phyloP scores from a whole-genome alignment of 2,797 vertebrate species.

The Danio tinwini region DNA sequence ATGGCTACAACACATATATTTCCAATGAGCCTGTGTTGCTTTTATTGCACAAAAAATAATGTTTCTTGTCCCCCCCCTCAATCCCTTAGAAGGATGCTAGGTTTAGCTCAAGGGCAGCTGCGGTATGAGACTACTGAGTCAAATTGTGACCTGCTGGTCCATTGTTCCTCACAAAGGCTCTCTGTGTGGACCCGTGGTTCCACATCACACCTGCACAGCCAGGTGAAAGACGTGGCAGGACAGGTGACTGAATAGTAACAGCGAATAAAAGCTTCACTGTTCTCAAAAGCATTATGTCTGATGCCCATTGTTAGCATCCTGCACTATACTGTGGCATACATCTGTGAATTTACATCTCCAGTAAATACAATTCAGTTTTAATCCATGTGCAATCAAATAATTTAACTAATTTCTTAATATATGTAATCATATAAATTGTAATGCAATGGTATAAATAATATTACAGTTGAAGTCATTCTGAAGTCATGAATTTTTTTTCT shows the following conservation, averaged over 20 bases:
- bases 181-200: slow-evolving; percentile 54
- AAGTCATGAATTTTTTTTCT: too few species aligned
- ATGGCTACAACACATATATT: too few species aligned
- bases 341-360: background rate
- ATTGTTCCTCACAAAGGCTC: slow-evolving; percentile 57
- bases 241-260: slow-evolving; percentile 35
- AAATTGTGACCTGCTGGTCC: slow-evolving; percentile 50
- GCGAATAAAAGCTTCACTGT: slow-evolving; percentile 54
- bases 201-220: slow-evolving; percentile 57
- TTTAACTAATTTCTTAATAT: too few species aligned
- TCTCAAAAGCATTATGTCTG: slow-evolving; percentile 39
- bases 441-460: too few species aligned
- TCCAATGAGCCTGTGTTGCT: too few species aligned
- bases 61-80: background rate
- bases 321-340: slow-evolving; percentile 10
- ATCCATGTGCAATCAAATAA: too few species aligned
- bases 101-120: slow-evolving; percentile 46
- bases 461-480: too few species aligned
- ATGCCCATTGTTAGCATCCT: slow-evolving; percentile 44
- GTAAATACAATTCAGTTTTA: background rate
- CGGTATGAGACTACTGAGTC: slow-evolving; percentile 35
- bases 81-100: background rate
- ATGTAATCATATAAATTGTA: too few species aligned
- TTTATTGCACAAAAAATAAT: background rate
- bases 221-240: slow-evolving; percentile 49